Evolutionary conservation across 1,140 invertebrate genomes (phyloP), one percentile per base, ranked within the genome.

Genomic region (Cotesia vestalis): DNA sequence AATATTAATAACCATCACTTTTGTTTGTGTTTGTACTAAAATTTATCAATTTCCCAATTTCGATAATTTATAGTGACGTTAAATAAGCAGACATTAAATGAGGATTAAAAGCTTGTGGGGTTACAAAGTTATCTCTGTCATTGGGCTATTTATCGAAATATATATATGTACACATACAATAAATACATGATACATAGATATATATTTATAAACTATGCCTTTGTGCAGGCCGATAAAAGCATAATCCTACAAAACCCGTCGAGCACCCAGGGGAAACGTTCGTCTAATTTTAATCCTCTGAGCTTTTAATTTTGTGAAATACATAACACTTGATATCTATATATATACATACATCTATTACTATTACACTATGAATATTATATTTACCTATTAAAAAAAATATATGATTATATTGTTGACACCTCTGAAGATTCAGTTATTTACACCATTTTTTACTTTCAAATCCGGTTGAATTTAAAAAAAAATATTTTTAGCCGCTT

Each of bases 251-350:
- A 11, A 35, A 60, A 34, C n/a, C 20, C 11, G 53, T 35, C 14
- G n/a, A 20, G 59, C 59, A 20, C 2, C 59, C 59, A 6, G 17
- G 55, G 55, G 59, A 34, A 60, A 60, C 27, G 12, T 60, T 60
- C 59, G 20, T 20, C 59, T 60, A 60, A 60, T 60, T 60, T 60
- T 60, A 60, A 60, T 60, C 27, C 59, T 20, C 9, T 8, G 20
- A 20, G 17, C 59, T 60, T 60, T 60, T 20, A 35, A 60, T 60
- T 60, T 60, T 60, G 59, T 60, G 59, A 20, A 60, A 20, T 60
- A 20, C 17, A 20, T 57, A 9, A 17, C 17, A 57, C 53, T 17
- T 17, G 12, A 2, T 60, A 35, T 34, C 27, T 6, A 20, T 34
- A 20, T 34, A 60, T 60, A 34, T 46, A 9, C 11, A 35, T 60